Percentiles rank a stretch among this genome's conserved stretches.
phyloP scores from a whole-genome alignment of 2,113 vertebrate species.

The Alaudala cheleensis region DNA sequence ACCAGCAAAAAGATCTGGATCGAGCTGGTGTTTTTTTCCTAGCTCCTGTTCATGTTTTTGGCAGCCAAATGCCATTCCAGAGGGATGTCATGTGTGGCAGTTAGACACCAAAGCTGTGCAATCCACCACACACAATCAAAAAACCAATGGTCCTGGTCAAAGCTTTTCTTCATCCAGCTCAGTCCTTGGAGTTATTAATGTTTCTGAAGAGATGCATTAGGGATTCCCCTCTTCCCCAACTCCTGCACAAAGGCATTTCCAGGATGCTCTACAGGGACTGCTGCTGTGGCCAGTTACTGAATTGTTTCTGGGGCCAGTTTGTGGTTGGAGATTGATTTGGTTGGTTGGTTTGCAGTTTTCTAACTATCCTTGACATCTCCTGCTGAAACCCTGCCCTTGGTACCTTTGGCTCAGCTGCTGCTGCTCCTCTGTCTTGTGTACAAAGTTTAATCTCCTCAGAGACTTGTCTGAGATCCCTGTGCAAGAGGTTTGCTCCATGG shows the following conservation, averaged over 20 bases:
- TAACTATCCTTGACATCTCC: not conserved
- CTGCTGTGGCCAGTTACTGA: rapidly evolving
- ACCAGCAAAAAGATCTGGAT: not conserved
- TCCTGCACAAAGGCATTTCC: not conserved
- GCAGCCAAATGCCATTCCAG: not conserved
- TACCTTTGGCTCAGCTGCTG: not conserved
- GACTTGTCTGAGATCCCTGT: not conserved
- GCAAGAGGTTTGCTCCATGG: not conserved
- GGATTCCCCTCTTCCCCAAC: not conserved
- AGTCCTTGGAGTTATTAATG: not conserved
- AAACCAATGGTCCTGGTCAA: rapidly evolving
- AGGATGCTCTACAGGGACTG: not conserved
- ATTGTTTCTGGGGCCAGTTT: not conserved
- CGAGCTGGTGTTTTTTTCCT: not conserved
- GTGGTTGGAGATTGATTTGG: not conserved
- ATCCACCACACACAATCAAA: not conserved
- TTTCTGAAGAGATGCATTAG: rapidly evolving
- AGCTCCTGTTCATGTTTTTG: not conserved
- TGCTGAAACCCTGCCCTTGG: not conserved
- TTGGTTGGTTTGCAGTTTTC: not conserved
- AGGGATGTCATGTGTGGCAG: not conserved
- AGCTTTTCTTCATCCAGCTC: not conserved
- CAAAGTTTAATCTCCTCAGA: not conserved
- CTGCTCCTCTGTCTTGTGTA: not conserved
- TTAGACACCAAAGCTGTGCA: not conserved